These are phyloP conservation scores for Drosophila basisetae DNA, from an alignment of 2,888 invertebrate species.

Conservation along the genomic window DNA sequence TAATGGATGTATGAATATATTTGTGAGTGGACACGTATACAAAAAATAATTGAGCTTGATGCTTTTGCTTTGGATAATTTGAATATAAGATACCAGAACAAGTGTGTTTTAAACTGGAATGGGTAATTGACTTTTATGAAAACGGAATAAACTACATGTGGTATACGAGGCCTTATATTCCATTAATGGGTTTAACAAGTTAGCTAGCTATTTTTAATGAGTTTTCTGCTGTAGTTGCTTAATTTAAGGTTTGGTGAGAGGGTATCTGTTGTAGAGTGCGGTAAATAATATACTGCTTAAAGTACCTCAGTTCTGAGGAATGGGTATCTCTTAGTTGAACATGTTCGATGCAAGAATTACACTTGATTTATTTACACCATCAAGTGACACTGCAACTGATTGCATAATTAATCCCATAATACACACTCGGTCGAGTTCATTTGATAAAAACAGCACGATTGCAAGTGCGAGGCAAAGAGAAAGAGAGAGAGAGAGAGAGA, in stretches of 20 bases:
- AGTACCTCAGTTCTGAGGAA: not conserved
- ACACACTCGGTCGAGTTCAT: slow-evolving; percentile 40
- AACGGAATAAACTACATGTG: not conserved
- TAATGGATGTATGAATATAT: not conserved
- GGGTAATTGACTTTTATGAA: not conserved
- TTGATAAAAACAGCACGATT: slow-evolving; percentile 51
- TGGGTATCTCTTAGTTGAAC: slow-evolving; percentile 4
- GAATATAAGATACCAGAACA: not conserved
- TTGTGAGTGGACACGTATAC: not conserved
- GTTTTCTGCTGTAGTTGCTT: not conserved
- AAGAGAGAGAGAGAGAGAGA: slow-evolving; percentile 1
- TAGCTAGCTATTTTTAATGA: not conserved
- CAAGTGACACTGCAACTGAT: slow-evolving; percentile 47
- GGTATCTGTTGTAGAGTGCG: no score
- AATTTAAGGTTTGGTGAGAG: not conserved
- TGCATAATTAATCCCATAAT: slow-evolving; percentile 52
- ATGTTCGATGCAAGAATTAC: not conserved
- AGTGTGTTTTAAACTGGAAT: not conserved
- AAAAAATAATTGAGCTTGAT: not conserved
- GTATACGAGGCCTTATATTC: not conserved
- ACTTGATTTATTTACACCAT: slow-evolving; percentile 29
- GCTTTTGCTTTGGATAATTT: not conserved
- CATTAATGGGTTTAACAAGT: not conserved
- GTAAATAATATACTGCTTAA: not conserved
- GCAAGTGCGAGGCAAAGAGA: not conserved